Conservation (phyloP, 30 jellyfish, hydroid and myxozoan genomes). For the Morbakka virulenta region DNA sequence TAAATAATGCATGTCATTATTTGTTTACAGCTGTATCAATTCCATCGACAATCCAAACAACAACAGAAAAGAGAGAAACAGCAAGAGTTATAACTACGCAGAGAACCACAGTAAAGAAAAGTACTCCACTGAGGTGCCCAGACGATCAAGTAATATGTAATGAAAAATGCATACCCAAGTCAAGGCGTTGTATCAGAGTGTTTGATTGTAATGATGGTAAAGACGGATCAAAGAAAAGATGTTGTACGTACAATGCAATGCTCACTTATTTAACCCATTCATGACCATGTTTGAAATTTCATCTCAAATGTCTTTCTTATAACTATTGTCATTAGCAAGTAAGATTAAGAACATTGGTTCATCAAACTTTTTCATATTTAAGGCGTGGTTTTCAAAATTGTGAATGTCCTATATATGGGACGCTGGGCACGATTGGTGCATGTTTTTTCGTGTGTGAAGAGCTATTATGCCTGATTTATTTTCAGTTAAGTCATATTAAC, state of each 20-base stretch:
- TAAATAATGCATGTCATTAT: not conserved
- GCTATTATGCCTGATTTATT: no score
- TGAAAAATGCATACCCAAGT: constrained; percentile 47
- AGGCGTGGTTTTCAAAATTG: no score
- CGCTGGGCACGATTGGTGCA: no score
- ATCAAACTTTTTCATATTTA: no score
- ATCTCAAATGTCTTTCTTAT: no score
- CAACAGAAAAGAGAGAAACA: constrained; percentile 1
- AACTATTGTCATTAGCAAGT: no score
- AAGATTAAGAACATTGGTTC: no score
- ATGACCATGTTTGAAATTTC: no score
- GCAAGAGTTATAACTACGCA: constrained; percentile 13
- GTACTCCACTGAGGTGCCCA: constrained; percentile 53
- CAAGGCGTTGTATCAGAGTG: constrained; percentile 89
- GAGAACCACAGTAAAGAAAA: constrained; percentile 13
- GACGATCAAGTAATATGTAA: constrained; percentile 25
- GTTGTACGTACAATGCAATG: constrained; percentile 38
- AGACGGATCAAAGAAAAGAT: constrained; percentile 55
- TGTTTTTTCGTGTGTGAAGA: no score
- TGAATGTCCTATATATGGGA: no score
- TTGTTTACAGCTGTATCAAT: constrained; percentile 7
- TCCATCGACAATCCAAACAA: constrained; percentile 1
- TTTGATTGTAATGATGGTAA: constrained; percentile 78
- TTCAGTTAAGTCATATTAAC: no score
- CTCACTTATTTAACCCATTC: no score